A percentile compares a stretch with the other conserved stretches of the same genome.
Conservation (phyloP, 1,140 invertebrate genomes). For the Atta cephalotes region DNA sequence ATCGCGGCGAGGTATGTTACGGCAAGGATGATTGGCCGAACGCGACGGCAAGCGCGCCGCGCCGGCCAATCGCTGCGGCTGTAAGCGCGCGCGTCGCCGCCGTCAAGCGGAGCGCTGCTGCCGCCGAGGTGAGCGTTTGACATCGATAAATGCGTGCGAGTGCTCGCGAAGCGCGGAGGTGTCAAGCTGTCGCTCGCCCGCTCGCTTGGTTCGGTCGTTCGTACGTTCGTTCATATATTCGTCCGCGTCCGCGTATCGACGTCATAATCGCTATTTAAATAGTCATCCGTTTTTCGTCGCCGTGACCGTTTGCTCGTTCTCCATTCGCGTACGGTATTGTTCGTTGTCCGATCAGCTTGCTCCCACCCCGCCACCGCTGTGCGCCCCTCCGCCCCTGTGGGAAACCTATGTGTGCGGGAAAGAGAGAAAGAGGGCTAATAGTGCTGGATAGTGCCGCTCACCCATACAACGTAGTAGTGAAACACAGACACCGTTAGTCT, state of each 20-base stretch:
- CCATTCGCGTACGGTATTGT: slow-evolving; percentile 56
- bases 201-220: slow-evolving; percentile 63
- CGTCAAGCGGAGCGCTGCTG: slow-evolving; percentile 70
- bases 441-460: slow-evolving; percentile 68
- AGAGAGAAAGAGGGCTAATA: slow-evolving; percentile 14
- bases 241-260: slow-evolving; percentile 19
- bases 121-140: slow-evolving; percentile 83
- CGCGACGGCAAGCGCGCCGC: no score
- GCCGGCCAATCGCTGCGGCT: no score
- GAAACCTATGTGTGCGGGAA: slow-evolving; percentile 56
- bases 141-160: slow-evolving; percentile 86
- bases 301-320: slow-evolving; percentile 65
- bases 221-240: slow-evolving; percentile 17
- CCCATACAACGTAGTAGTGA: slow-evolving; percentile 65
- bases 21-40: slow-evolving; percentile 73
- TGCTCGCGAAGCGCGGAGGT: slow-evolving; percentile 83
- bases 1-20: slow-evolving; percentile 66
- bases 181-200: slow-evolving; percentile 78
- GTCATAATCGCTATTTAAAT: slow-evolving; percentile 29
- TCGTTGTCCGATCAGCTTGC: slow-evolving; percentile 64
- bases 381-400: slow-evolving; percentile 50
- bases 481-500: slow-evolving; percentile 32
- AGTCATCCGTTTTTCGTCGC: slow-evolving; percentile 39
- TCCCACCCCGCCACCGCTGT: slow-evolving; percentile 10
- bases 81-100: no score